phyloP scores from a whole-genome alignment of 1,140 invertebrate species.

The Zaprionus lachaisei region DNA sequence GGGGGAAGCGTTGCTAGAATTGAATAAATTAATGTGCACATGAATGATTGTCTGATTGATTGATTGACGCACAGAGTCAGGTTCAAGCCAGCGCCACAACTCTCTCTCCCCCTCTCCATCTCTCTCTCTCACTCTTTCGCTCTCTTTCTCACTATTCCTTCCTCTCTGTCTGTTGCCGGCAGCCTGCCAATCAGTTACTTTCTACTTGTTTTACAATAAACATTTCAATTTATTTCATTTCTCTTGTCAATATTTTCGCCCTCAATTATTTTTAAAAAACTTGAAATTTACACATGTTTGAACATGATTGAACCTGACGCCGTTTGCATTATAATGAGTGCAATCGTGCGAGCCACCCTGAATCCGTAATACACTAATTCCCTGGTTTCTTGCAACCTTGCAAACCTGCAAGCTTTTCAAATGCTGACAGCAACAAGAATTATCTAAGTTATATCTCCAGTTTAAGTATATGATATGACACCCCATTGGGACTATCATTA shows the following conservation, averaged over 20 bases:
- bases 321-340: constrained; percentile 1
- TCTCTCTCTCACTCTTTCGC: background rate
- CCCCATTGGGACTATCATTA: no score
- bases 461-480: no score
- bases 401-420: no score
- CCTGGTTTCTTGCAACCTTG: no score
- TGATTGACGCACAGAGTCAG: constrained; percentile 45
- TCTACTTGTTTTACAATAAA: constrained; percentile 5
- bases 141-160: background rate
- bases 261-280: constrained; percentile 15
- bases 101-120: background rate
- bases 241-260: constrained; percentile 19
- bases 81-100: background rate
- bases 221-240: constrained; percentile 37
- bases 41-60: constrained; percentile 73
- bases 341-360: background rate
- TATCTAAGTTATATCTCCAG: no score
- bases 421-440: no score
- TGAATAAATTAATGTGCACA: constrained; percentile 77
- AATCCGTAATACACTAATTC: no score
- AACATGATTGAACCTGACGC: constrained; percentile 5
- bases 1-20: constrained; percentile 46
- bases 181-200: background rate
- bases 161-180: background rate
- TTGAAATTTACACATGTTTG: background rate